Base-by-base conservation (phyloP, 2,797 vertebrate genomes). In the Phataginus tricuspis region DNA sequence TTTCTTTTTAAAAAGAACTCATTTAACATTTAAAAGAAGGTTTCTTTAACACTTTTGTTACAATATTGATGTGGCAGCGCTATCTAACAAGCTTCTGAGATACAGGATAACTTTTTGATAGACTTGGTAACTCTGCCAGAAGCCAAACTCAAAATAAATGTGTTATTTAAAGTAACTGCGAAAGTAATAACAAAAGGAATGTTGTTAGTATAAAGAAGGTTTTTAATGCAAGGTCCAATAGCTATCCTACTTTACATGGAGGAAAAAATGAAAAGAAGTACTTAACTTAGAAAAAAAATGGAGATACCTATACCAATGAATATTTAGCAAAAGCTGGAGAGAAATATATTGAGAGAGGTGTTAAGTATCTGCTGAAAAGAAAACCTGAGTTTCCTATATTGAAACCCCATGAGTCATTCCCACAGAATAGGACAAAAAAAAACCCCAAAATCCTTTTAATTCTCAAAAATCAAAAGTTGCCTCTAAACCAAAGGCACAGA, bases 1-100 rank as follows among this genome's bases (percentile, higher is more conserved):
- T 96, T 86, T 91, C 69, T 87, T 78, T 96, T 57, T 45, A 83
- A 92, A 95, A 31, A 96, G 37, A 85, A 91, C 27, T 83, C 86
- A 91, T 83, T 78, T 97, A 92, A 86, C 77, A 69, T 90, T 83
- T 94, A 90, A 86, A 57, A 78, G 51, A 18, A 0, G 74, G 93
- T 97, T 96, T 94, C 96, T 95, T 92, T 69, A 89, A 90, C 37
- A 92, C 15, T 91, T 97, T 68, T 68, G 91, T 94, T 96, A 71
- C 34, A 79, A 57, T 94, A 91, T 95, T 97, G 79, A 95, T 92
- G 51, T 69, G 86, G n/a, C 78, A 95, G 72, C n/a, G 74, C 72
- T 93, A 87, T 92, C 72, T 90, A 92, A 80, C 63, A 96, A 94
- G 72, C n/a, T 90, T 78, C 31, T 68, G 49, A 96, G 69, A 85